phyloP scores from a whole-genome alignment of 2,113 vertebrate species.

The Uropsilus gracilis region DNA sequence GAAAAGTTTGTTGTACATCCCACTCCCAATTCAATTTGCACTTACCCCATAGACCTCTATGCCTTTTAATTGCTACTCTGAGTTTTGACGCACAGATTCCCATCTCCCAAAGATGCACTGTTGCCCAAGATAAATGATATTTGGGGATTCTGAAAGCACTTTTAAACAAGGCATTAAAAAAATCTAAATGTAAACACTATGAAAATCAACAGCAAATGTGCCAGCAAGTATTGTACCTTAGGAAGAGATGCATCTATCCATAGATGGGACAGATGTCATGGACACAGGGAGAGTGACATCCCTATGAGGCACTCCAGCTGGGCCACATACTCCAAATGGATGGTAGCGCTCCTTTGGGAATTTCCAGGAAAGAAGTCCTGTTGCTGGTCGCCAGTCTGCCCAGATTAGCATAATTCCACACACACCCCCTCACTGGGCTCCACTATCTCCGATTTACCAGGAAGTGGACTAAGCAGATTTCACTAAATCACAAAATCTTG shows the following conservation, averaged over 20 bases:
- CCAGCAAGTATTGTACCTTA: neutral
- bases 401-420: too few relatives aligned
- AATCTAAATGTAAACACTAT: conserved; percentile 20
- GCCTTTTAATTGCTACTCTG: conserved; percentile 64
- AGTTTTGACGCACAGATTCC: conserved; percentile 84
- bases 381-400: fast-evolving
- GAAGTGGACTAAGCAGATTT: neutral
- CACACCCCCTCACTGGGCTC: neutral
- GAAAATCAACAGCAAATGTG: neutral
- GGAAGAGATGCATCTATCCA: neutral
- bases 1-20: conserved; percentile 64
- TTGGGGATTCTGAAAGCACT: conserved; percentile 54
- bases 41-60: conserved; percentile 71
- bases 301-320: neutral
- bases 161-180: conserved; percentile 52
- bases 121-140: conserved; percentile 78
- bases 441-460: neutral
- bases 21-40: conserved; percentile 83
- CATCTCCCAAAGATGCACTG: conserved; percentile 80
- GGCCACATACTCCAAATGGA: neutral
- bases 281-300: neutral
- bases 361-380: neutral
- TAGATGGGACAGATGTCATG: neutral
- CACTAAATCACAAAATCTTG: neutral
- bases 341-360: neutral